These are phyloP conservation scores for Pristionchus maxplancki DNA, from an alignment of 2,888 invertebrate genomes.

Conservation along the genomic window DNA sequence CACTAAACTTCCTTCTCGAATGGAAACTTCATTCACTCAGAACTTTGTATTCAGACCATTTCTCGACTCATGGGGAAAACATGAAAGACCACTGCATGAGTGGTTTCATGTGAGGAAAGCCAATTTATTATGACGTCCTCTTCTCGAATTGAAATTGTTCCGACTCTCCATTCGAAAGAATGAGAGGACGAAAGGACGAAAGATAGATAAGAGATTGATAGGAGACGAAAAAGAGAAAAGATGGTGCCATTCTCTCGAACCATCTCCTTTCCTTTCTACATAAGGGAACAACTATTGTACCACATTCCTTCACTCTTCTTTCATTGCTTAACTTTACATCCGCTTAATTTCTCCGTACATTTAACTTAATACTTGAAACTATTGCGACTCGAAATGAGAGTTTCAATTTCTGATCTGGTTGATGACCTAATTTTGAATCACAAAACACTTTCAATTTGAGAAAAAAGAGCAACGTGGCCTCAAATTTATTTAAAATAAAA, in stretches of 20 bases:
- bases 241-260: conserved; percentile 35
- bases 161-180: neutral
- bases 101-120: conserved; percentile 6
- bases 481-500: too few species aligned
- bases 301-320: neutral
- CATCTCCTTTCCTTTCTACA: conserved; percentile 33
- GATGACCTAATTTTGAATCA: neutral
- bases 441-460: neutral
- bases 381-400: too few species aligned
- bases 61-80: neutral
- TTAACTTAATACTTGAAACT: too few species aligned
- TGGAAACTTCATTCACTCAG: conserved; percentile 14
- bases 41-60: neutral
- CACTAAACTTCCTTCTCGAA: neutral
- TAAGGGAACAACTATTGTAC: conserved; percentile 13
- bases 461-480: too few species aligned
- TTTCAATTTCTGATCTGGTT: too few species aligned
- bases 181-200: neutral
- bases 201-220: conserved; percentile 49
- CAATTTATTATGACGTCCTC: conserved; percentile 1
- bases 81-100: conserved; percentile 24
- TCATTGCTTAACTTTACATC: neutral
- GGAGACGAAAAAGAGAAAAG: neutral
- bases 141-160: conserved; percentile 4
- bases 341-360: neutral